Conservation (phyloP, 2,797 vertebrate species). For the Arctocebus calabarensis region DNA sequence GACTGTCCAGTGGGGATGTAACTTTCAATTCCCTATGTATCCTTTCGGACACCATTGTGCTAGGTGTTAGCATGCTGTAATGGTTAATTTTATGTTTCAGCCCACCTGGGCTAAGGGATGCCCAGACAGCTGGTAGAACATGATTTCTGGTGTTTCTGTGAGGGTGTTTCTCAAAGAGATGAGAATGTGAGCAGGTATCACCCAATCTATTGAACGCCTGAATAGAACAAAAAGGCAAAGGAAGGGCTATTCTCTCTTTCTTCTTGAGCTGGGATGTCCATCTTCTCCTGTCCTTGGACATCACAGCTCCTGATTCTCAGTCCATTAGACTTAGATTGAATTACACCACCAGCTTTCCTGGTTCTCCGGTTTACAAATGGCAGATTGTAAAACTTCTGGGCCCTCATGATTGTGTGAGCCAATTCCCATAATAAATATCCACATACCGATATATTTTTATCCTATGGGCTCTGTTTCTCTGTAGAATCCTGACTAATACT, state of each 20-base stretch:
- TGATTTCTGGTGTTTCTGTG: background rate
- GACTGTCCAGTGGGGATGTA: background rate
- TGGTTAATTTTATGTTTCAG: background rate
- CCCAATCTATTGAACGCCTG: background rate
- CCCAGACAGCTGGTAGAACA: background rate
- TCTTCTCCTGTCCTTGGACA: background rate
- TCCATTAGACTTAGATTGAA: background rate
- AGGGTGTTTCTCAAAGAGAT: background rate
- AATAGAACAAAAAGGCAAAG: background rate
- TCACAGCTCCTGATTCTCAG: background rate
- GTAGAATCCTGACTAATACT: background rate
- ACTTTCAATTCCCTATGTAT: background rate
- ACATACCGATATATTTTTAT: background rate
- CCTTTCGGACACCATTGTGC: background rate
- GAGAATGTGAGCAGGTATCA: background rate
- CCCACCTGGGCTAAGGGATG: background rate
- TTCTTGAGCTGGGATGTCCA: background rate
- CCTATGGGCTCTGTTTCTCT: background rate
- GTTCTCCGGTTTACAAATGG: background rate
- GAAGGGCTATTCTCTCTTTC: background rate
- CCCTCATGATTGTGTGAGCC: background rate
- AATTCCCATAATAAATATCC: background rate
- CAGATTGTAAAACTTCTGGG: background rate
- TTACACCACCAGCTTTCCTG: background rate
- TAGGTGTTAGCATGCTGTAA: background rate